Evolutionary conservation across 2,113 vertebrate species (phyloP).

Genomic region (Saguinus midas): DNA sequence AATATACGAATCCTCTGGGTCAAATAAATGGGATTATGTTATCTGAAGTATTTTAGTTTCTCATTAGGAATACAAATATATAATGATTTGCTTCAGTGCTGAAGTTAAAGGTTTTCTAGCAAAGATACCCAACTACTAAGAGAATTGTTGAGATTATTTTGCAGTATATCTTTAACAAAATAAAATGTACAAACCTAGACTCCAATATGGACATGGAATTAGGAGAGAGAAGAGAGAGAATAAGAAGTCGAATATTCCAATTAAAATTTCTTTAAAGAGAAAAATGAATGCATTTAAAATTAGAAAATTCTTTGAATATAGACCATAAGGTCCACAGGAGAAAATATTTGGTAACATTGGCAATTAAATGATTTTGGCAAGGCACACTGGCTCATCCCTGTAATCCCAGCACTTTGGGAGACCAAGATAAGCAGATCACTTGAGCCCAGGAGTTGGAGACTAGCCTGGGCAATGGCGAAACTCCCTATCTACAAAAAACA

Average conservation of each 20-base stretch:
- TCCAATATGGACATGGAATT: background rate
- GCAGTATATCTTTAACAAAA: background rate
- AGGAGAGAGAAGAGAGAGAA: background rate
- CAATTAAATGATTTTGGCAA: background rate
- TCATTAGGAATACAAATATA: background rate
- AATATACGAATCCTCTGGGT: background rate
- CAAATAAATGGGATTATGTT: background rate
- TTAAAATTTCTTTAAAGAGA: slow-evolving; percentile 33
- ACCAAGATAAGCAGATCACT: no score
- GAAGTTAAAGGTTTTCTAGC: background rate
- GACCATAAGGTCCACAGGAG: background rate
- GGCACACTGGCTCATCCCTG: no score
- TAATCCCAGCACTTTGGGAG: no score
- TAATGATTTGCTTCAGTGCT: background rate
- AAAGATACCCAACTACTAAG: background rate
- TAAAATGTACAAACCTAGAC: background rate
- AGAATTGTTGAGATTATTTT: background rate
- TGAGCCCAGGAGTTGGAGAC: no score
- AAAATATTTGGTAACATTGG: background rate
- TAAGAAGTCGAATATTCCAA: background rate
- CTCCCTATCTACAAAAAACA: no score
- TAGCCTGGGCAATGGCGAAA: no score
- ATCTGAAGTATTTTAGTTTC: background rate
- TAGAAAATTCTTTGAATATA: background rate
- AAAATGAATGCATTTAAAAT: background rate